Base-by-base conservation (phyloP, 2,888 invertebrate genomes). In the Gisinianus flammeolus region DNA sequence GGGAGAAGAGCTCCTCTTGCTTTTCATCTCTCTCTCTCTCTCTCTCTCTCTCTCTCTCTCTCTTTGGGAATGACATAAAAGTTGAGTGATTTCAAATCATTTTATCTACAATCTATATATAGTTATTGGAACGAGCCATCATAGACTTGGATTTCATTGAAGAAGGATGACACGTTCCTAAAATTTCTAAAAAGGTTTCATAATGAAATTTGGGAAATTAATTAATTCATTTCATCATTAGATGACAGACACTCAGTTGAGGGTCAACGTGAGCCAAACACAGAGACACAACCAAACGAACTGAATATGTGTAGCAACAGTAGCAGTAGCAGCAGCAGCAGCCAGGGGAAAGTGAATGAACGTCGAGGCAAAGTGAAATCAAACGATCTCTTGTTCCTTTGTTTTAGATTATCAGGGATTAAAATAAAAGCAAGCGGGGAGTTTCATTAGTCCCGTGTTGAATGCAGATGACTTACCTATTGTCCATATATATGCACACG, bases 161-260 rank as follows among this genome's bases (percentile, higher is more conserved):
- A 44, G 52, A 10, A 10, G 52, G 16, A 44, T 10, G 52, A 44
- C 8, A 16, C 8, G 52, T 44, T 44, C 10, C n/a, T n/a, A n/a
- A n/a, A n/a, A n/a, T n/a, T n/a, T n/a, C n/a, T n/a, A n/a, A n/a
- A n/a, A n/a, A n/a, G n/a, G n/a, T n/a, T n/a, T n/a, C n/a, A n/a
- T n/a, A n/a, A 44, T 10, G 16, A 16, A 16, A 44, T 16, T 44
- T 44, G 16, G 30, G 26, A 67, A 67, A 67, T 67, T 70, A 44
- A 70, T 70, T 70, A 70, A 52, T 70, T 70, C 54, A 70, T 24
- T 52, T 64, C 54, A 54, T n/a, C 54, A n/a, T 24, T 70, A 54
- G 52, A 54, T 35, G 28, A 54, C 70, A 26, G 54, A 19, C 70
- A 54, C 22, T 70, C 44, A n/a, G n/a, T n/a, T n/a, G n/a, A n/a